A percentile compares a stretch with the other conserved stretches of the same genome.
Evolutionary conservation across 35 echinoderm and acorn worm genomes (phyloP).

Genomic region (Ophioderma brevispina): DNA sequence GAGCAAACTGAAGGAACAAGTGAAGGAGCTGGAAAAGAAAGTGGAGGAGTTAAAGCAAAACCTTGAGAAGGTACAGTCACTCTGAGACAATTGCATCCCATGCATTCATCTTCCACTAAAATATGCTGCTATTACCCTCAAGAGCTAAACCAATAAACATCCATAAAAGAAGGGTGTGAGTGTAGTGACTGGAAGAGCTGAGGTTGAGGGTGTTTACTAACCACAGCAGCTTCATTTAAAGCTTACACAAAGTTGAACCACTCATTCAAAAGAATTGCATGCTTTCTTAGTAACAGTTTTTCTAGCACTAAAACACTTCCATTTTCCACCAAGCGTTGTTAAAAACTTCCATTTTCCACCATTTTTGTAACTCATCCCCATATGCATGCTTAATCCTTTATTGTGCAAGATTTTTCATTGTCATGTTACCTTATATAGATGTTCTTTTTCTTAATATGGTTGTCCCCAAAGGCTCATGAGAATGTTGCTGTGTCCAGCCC

Average conservation of each 20-base stretch:
- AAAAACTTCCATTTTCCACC: background rate
- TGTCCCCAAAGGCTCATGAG: background rate
- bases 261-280: background rate
- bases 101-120: background rate
- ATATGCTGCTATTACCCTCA: background rate
- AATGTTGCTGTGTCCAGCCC: background rate
- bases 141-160: background rate
- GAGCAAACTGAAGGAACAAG: constrained; percentile 75
- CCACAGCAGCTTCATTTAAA: background rate
- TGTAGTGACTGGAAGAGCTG: too few species aligned
- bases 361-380: background rate
- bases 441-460: background rate
- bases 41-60: constrained; percentile 61
- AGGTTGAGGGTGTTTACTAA: too few species aligned
- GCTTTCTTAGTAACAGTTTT: background rate
- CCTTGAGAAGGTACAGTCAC: constrained; percentile 73
- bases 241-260: background rate
- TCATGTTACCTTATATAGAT: background rate
- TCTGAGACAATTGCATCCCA: background rate
- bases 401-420: background rate
- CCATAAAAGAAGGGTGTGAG: too few species aligned
- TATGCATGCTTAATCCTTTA: background rate
- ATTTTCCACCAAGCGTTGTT: background rate
- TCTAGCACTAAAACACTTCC: background rate
- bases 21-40: constrained; percentile 64